Evolutionary conservation across 2,797 vertebrate species (phyloP).

Genomic region (Sebastes diaconus): DNA sequence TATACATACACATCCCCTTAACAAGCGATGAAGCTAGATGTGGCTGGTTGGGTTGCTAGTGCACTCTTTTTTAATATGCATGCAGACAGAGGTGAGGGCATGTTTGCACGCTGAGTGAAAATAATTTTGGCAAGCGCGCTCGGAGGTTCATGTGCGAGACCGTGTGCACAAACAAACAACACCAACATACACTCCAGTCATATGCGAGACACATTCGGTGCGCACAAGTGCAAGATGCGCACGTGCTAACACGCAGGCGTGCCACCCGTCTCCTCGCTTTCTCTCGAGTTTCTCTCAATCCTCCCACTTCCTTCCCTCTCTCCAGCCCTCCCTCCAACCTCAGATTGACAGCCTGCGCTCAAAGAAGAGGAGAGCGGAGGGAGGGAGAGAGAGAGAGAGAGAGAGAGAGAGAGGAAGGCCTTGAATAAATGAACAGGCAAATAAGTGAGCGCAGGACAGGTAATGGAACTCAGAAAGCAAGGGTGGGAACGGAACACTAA

Average conservation of each 20-base stretch:
- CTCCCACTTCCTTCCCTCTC: conserved; percentile 7
- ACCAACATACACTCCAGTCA: conserved; percentile 12
- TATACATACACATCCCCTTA: conserved; percentile 9
- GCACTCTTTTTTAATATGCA: conserved; percentile 17
- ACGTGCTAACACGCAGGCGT: conserved; percentile 1
- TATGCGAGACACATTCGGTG: conserved; percentile 15
- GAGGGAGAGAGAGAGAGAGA: neutral
- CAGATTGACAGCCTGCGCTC: conserved; percentile 49
- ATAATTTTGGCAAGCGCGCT: conserved; percentile 26
- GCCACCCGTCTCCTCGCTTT: conserved; percentile 8
- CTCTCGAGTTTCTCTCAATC: conserved; percentile 31
- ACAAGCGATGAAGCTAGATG: conserved; percentile 25
- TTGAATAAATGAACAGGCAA: conserved; percentile 80
- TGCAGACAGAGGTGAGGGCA: conserved; percentile 31
- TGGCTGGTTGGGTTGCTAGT: neutral
- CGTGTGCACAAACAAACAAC: neutral
- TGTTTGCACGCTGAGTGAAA: conserved; percentile 26
- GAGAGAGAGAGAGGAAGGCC: conserved; percentile 31
- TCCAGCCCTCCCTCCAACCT: neutral
- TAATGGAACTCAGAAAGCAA: conserved; percentile 73
- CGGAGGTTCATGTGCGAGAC: conserved; percentile 5
- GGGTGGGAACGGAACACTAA: conserved; percentile 61
- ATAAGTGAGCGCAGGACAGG: conserved; percentile 73
- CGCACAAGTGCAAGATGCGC: conserved; percentile 1
- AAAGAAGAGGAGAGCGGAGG: conserved; percentile 1